Base-by-base conservation (phyloP, 2,797 vertebrate genomes). In the Epinephelus coioides region DNA sequence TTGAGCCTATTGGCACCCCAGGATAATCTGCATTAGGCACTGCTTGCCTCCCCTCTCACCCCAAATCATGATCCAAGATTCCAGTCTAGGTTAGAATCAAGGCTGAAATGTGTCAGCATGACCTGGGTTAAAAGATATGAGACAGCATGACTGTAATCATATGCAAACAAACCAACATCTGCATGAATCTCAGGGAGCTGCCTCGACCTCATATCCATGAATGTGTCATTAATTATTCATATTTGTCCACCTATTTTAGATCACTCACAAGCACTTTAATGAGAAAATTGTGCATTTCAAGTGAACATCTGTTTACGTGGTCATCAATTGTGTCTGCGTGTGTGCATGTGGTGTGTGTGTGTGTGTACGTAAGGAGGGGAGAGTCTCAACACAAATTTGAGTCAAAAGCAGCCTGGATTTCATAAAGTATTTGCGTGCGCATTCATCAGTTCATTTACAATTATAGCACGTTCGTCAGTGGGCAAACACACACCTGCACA, bases 211-310 rank as follows among this genome's bases (percentile, higher is more conserved):
- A 56, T 79, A 63, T 76, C 73, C 78, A 78, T 55, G 70, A 82
- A 85, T 64, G 53, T 19, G 46, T 64, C 69, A 87, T 92, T 64
- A 82, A 89, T 89, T 83, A 88, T 87, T 90, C 79, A 87, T 91
- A 61, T 75, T 34, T 59, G 2, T 79, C 74, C 80, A 78, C 46
- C 79, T 82, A 69, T 44, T 74, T 78, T 51, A 55, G 54, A 76
- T 69, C 30, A 64, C 66, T 60, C 74, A 78, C 65, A 67, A 78
- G 73, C 51, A 55, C 51, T 53, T 76, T 82, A 56, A 82, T 77
- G 53, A 68, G 65, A 73, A 86, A 76, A 80, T 70, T 51, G 79
- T 69, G 70, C 44, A 83, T 82, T 85, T 82, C 50, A 44, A 76
- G 57, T 25, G 61, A 86, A 81, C 73, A 83, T 84, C 82, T 85